Base-by-base conservation (phyloP, 2,797 vertebrate genomes). In the Craterocephalus amniculus region DNA sequence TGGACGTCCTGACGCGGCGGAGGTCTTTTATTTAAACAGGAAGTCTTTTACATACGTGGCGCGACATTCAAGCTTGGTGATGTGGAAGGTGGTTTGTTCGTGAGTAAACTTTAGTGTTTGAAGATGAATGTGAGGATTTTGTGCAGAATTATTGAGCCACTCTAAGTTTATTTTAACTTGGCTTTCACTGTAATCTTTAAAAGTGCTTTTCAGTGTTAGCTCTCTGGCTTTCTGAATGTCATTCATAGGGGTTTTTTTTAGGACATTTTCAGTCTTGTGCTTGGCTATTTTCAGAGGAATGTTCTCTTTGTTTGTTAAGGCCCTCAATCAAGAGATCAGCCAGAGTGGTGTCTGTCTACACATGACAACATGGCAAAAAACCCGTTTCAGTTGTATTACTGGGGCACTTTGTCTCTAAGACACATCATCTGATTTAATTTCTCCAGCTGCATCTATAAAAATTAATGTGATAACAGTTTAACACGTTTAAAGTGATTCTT, bases 21-120 rank as follows among this genome's bases (percentile, higher is more conserved):
- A 52, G 6, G 13, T 70, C 34, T 70, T 79, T 86, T 38, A 86
- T 81, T 90, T 90, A 88, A 91, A 61, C 86, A 83, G 89, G 91
- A 93, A 89, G 83, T 88, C 0, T 68, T 81, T 85, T 78, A 26
- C 80, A 55, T 79, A 56, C 18, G 48, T 34, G 32, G 82, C 82
- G 86, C 80, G 69, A 67, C 63, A 74, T 80, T 88, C 26, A 67
- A 87, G 63, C 81, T 74, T 3, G 64, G 40, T 11, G 16, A 4
- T 18, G 63, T 4, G 31, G 35, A 59, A 60, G 49, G 68, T 3
- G 52, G 29, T 48, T 55, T 38, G 49, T 52, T 65, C 13, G 90
- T 92, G 83, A 92, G 91, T 92, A 87, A 62, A 62, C 7, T 43
- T 43, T 43, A 43, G 40, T 43, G 1, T 20, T 20, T 43, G 0